Evolutionary conservation across 1,140 invertebrate species (phyloP).

Genomic region (Lordiphosa collinella): DNA sequence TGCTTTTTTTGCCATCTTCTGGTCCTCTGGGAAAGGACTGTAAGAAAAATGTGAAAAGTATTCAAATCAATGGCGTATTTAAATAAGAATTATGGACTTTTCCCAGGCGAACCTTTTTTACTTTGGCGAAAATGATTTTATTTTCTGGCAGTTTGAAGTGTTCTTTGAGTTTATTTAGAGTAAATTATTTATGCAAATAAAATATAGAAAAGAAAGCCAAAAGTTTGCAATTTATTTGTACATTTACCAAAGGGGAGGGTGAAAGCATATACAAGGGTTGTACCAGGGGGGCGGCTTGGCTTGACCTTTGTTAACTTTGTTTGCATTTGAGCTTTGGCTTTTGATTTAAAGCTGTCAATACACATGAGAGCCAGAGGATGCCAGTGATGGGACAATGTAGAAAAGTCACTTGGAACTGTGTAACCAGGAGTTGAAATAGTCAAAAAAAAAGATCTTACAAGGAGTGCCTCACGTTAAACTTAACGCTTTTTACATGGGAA

Average conservation of each 20-base stretch:
- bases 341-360: conserved; percentile 55
- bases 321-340: conserved; percentile 50
- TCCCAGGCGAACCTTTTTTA: conserved; percentile 13
- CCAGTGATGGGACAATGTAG: neutral
- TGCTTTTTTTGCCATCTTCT: conserved; percentile 33
- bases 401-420: neutral
- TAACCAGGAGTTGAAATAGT: neutral
- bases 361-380: conserved; percentile 9
- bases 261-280: conserved; percentile 42
- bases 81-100: conserved; percentile 65
- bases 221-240: conserved; percentile 63
- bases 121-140: conserved; percentile 31
- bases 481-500: too few relatives aligned
- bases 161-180: conserved; percentile 62
- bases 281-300: conserved; percentile 2
- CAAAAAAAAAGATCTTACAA: too few relatives aligned
- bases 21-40: conserved; percentile 33
- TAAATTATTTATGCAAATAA: conserved; percentile 77
- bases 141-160: conserved; percentile 17
- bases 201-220: conserved; percentile 36
- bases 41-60: conserved; percentile 39
- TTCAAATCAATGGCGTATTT: conserved; percentile 59
- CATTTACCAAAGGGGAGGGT: conserved; percentile 9
- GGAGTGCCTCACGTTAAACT: too few relatives aligned
- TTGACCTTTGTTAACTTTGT: conserved; percentile 60